A percentile compares a stretch with the other conserved stretches of the same genome.
Evolutionary conservation across 2,797 vertebrate genomes (phyloP).

Genomic region (Aythya fuligula): DNA sequence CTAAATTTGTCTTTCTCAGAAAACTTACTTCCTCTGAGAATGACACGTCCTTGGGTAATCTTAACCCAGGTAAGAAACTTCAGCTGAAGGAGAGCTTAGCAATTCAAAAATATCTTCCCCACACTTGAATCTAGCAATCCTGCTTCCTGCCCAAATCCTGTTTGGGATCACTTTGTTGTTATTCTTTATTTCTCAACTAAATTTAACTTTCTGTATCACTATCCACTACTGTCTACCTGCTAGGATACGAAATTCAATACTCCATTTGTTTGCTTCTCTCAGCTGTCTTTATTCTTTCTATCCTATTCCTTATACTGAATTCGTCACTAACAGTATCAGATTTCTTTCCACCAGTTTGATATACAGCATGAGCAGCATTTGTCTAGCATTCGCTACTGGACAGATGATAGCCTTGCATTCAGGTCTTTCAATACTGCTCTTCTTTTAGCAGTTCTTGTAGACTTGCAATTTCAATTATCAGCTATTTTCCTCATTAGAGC

Average conservation of each 20-base stretch:
- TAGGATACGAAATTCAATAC: neutral
- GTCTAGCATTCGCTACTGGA: neutral
- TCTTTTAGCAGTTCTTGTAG: neutral
- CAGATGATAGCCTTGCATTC: neutral
- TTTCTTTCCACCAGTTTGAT: neutral
- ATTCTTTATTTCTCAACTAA: neutral
- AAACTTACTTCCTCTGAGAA: neutral
- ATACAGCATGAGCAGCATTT: neutral
- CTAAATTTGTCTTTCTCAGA: neutral
- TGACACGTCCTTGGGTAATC: neutral
- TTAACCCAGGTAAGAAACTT: neutral
- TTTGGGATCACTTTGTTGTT: neutral
- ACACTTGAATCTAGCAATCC: neutral
- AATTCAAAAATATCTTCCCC: neutral
- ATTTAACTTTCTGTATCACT: neutral
- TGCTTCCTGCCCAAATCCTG: neutral
- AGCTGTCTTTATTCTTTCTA: neutral
- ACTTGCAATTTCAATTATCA: neutral
- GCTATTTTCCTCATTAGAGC: neutral
- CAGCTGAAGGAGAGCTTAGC: neutral
- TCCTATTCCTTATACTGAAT: neutral
- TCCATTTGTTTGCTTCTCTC: neutral
- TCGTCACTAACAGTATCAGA: neutral
- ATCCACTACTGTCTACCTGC: neutral
- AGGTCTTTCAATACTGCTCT: neutral